Conservation (phyloP, 2,888 invertebrate species). For the Helobdella robusta region DNA sequence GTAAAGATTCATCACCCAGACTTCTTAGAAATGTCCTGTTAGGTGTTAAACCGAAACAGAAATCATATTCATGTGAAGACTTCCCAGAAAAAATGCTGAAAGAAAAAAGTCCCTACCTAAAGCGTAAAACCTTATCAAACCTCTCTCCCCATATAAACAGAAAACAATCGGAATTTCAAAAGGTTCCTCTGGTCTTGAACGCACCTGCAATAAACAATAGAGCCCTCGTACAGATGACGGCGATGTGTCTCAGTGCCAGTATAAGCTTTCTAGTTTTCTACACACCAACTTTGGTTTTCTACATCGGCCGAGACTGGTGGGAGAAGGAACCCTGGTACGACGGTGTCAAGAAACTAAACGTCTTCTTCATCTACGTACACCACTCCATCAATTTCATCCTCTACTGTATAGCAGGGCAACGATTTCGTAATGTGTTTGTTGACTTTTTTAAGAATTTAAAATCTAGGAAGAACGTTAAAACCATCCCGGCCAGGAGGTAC, state of each 20-base stretch:
- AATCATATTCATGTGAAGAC: background rate
- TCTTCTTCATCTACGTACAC: conserved; percentile 31
- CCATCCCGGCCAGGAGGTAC: conserved; percentile 4
- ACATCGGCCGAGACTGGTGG: conserved; percentile 36
- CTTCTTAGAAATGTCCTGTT: background rate
- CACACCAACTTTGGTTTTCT: conserved; percentile 35
- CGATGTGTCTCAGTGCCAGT: conserved; percentile 36
- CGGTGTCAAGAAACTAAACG: conserved; percentile 30
- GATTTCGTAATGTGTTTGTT: conserved; percentile 30
- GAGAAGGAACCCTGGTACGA: conserved; percentile 27
- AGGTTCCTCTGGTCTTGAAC: background rate
- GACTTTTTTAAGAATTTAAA: conserved; percentile 4
- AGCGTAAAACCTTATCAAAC: background rate
- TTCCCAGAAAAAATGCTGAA: background rate
- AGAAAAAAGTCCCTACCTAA: background rate
- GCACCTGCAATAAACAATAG: conserved; percentile 23
- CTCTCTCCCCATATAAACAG: background rate
- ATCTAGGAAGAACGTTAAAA: background rate
- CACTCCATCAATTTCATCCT: conserved; percentile 34
- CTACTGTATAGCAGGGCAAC: conserved; percentile 32
- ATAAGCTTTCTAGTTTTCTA: conserved; percentile 36
- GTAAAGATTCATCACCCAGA: background rate
- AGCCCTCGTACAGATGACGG: conserved; percentile 29
- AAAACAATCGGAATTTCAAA: background rate
- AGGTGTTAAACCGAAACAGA: background rate